phyloP scores from a whole-genome alignment of 2,888 invertebrate species.

The Mycogona germanica region DNA sequence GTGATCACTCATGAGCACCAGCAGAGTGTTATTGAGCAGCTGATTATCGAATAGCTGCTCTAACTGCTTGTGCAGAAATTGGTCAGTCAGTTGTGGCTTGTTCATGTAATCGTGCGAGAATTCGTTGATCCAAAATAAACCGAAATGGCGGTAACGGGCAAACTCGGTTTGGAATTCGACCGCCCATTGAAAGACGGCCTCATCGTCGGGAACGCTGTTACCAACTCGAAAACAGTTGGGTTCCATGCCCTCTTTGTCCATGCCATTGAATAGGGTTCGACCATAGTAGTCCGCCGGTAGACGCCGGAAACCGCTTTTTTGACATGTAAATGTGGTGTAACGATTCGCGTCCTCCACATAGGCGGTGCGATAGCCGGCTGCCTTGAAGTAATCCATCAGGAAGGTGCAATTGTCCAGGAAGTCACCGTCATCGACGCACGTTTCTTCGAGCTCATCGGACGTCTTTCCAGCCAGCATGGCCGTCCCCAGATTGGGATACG shows the following conservation, averaged over 20 bases:
- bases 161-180: neutral
- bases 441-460: neutral
- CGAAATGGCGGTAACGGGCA: neutral
- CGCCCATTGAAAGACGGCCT: neutral
- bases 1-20: constrained; percentile 6
- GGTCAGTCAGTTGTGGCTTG: neutral
- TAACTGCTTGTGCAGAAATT: neutral
- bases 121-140: neutral
- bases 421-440: neutral
- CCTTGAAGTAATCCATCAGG: constrained; percentile 23
- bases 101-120: neutral
- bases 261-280: constrained; percentile 44
- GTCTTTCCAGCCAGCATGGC: constrained; percentile 20
- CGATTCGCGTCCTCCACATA: constrained; percentile 62
- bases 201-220: neutral
- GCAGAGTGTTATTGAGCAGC: neutral
- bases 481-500: neutral
- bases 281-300: constrained; percentile 73
- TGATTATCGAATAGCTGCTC: neutral
- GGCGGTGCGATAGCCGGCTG: constrained; percentile 42
- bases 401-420: constrained; percentile 24
- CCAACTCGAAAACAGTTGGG: neutral
- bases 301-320: constrained; percentile 53
- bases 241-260: neutral
- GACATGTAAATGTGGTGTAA: constrained; percentile 62